Percentiles rank a stretch among this genome's conserved stretches.
phyloP scores from a whole-genome alignment of 2,888 invertebrate species.

The Drosophila mettleri region DNA sequence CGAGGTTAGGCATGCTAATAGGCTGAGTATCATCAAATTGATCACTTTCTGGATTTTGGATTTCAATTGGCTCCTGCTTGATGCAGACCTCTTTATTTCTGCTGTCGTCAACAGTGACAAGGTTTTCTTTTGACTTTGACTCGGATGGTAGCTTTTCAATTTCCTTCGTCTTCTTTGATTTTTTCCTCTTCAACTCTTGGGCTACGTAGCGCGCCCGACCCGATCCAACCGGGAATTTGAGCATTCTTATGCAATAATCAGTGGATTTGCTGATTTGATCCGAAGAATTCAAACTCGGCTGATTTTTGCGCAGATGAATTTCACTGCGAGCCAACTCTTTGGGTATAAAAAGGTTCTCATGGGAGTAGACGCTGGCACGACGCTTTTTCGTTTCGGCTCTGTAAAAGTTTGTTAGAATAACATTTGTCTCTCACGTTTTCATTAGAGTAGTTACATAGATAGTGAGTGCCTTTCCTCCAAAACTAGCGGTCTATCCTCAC shows the following conservation, averaged over 20 bases:
- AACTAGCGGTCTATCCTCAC: conserved; percentile 59
- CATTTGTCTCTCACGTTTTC: too few species aligned
- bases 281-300: neutral
- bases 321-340: conserved; percentile 63
- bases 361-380: conserved; percentile 63
- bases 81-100: neutral
- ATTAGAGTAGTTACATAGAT: conserved; percentile 60
- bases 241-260: conserved; percentile 52
- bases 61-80: conserved; percentile 32
- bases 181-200: conserved; percentile 24
- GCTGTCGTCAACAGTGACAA: neutral
- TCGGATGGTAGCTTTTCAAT: neutral
- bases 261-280: conserved; percentile 28
- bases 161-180: conserved; percentile 9
- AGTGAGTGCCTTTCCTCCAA: conserved; percentile 73
- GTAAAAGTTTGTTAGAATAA: neutral
- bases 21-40: neutral
- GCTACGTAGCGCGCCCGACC: conserved; percentile 70
- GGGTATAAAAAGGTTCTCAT: conserved; percentile 67
- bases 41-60: neutral
- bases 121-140: neutral
- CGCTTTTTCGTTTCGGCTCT: conserved; percentile 75
- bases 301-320: conserved; percentile 31
- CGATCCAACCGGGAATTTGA: conserved; percentile 63
- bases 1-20: conserved; percentile 27